These are phyloP conservation scores for Chiropotes sagulatus DNA, from an alignment of 2,797 vertebrate genomes.

Conservation along the genomic window DNA sequence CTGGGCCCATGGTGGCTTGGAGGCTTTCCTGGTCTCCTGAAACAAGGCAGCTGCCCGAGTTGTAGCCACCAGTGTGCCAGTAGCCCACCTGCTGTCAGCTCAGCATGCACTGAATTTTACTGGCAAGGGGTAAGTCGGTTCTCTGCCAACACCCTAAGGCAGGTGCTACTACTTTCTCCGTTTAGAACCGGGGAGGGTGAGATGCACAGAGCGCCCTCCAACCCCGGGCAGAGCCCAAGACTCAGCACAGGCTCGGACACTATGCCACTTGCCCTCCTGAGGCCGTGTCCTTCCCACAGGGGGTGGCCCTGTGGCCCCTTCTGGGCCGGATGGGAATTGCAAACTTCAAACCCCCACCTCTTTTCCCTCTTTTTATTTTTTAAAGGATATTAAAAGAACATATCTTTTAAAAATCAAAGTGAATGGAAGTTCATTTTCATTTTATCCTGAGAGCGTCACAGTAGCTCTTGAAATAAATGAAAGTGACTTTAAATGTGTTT, in stretches of 20 bases:
- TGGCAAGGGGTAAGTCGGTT: not conserved
- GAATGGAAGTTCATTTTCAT: slow-evolving; percentile 15
- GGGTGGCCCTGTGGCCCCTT: not conserved
- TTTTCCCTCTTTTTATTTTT: not conserved
- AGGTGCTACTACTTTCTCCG: not conserved
- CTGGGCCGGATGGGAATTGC: not conserved
- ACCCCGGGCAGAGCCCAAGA: accelerated
- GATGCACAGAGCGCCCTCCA: not conserved
- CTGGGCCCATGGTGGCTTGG: accelerated
- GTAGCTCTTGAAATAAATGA: not conserved
- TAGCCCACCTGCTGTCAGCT: not conserved
- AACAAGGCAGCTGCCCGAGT: not conserved
- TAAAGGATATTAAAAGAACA: not conserved
- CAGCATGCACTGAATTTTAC: accelerated
- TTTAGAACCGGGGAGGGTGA: not conserved
- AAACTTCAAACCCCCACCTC: not conserved
- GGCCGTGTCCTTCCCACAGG: not conserved
- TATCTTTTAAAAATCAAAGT: slow-evolving; percentile 5
- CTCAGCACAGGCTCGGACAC: accelerated
- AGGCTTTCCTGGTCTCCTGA: not conserved
- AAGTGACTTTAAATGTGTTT: slow-evolving; percentile 17
- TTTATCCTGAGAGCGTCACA: not conserved
- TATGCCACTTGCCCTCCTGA: not conserved
- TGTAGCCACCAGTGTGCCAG: accelerated
- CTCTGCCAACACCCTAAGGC: not conserved